Evolutionary conservation across 37 sponge, comb jelly and placozoan species (phyloP), one percentile per base, ranked within the genome.

Genomic region (Aphrocallistes beatrix): DNA sequence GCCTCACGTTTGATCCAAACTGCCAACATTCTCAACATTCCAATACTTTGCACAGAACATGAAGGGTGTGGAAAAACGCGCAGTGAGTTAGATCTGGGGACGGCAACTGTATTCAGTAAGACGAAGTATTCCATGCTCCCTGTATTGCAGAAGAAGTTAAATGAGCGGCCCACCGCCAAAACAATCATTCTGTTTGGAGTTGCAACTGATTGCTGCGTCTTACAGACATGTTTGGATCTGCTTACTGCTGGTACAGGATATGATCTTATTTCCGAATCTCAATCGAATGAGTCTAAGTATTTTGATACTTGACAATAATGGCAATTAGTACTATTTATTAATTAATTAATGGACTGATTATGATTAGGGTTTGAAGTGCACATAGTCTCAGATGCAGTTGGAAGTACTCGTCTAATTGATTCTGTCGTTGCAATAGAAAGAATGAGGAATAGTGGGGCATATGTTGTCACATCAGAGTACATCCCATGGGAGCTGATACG

Each of bases 11-110:
- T 92, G 93, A 91, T 97, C 9, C 82, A 90, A 83, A 89, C 93
- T 38, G 99, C 96, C 10, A 88, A 92, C 25, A 89, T 92, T 0
- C 83, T 98, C 0, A 91, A 93, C 19, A 95, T 98, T 37, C 99
- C 99, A 39, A 86, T 98, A 0, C 88, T 98, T 40, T 93, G 87
- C 0, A 98, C 99, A 36, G 99, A 98, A 50, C 99, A 96, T 13
- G 45, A 42, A 42, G 45, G 13, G 45, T 42, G 6, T 13, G 45
- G 45, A 42, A 13, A 42, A 42, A 42, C 45, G 13, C 45, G 45
- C 45, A 42, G 10, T 13, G 45, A 42, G 13, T 42, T 42, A 13
- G 45, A 42, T 42, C 10, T 42, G 45, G 13, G 13, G 6, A 6
- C 10, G 13, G 45, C 45, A 16, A 13, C 13, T 16, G 10, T 42